phyloP scores from a whole-genome alignment of 2,113 vertebrate species.

The Psittacara wagleri region DNA sequence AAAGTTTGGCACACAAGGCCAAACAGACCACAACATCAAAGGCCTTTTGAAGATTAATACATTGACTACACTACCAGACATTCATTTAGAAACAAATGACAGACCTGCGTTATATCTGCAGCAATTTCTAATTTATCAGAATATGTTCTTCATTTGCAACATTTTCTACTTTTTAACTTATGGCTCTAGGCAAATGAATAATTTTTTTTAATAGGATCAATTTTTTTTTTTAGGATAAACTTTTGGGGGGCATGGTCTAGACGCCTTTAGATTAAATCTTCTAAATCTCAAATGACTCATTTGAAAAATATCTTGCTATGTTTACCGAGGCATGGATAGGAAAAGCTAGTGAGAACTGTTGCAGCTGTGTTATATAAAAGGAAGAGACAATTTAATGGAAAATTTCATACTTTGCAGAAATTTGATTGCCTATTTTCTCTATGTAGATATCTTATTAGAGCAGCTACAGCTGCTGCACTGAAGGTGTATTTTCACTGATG shows the following conservation, averaged over 20 bases:
- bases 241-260: background rate
- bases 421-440: constrained; percentile 82
- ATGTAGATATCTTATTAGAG: constrained; percentile 76
- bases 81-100: constrained; percentile 30
- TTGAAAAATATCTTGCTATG: constrained; percentile 51
- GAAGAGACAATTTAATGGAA: constrained; percentile 76
- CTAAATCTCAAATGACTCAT: constrained; percentile 38
- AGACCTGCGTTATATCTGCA: constrained; percentile 1
- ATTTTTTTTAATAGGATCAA: background rate
- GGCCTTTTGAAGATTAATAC: constrained; percentile 55
- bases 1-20: constrained; percentile 38
- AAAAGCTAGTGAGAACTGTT: constrained; percentile 67
- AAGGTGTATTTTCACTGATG: constrained; percentile 66
- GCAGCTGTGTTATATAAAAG: constrained; percentile 80
- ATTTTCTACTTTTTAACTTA: background rate
- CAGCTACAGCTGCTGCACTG: constrained; percentile 71
- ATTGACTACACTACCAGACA: constrained; percentile 42
- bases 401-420: constrained; percentile 78
- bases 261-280: background rate
- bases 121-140: constrained; percentile 12
- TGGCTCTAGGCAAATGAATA: background rate
- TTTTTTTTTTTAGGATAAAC: background rate
- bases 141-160: background rate
- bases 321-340: constrained; percentile 57
- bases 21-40: constrained; percentile 50